These are phyloP conservation scores for Muscicapa striata DNA, from an alignment of 2,797 vertebrate genomes.

Conservation along the genomic window DNA sequence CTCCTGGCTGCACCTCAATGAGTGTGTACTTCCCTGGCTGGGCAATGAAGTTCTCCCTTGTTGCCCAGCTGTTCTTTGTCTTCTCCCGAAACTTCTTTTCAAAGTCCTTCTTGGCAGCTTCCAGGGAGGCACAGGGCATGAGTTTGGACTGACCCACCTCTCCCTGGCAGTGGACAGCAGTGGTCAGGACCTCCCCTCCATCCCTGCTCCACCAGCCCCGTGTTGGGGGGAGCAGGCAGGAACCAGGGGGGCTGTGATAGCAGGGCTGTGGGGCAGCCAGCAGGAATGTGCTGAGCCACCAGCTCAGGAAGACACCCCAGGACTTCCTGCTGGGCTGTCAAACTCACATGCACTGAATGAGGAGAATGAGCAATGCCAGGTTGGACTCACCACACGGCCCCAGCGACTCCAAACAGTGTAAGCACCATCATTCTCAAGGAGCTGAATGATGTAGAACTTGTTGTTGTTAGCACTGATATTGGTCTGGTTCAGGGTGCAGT, in stretches of 20 bases:
- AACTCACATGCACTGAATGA: no score
- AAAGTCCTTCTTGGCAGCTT: slow-evolving; percentile 85
- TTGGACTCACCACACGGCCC: slow-evolving; percentile 88
- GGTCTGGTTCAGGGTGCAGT: slow-evolving; percentile 93
- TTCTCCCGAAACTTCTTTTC: slow-evolving; percentile 95
- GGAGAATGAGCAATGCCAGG: accelerated
- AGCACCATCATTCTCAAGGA: slow-evolving; percentile 59
- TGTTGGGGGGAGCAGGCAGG: no score
- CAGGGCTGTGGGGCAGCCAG: no score
- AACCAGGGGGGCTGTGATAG: no score
- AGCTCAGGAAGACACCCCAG: no score
- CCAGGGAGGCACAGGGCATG: slow-evolving; percentile 2
- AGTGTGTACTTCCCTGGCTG: slow-evolving; percentile 88
- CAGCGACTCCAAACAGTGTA: slow-evolving; percentile 87
- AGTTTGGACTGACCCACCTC: no score
- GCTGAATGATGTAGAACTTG: slow-evolving; percentile 92
- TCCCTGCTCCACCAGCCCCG: no score
- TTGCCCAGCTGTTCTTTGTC: slow-evolving; percentile 90
- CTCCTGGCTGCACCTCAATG: slow-evolving; percentile 87
- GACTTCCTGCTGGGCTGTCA: no score
- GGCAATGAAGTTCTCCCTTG: slow-evolving; percentile 80
- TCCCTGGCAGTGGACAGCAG: no score
- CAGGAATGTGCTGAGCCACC: no score
- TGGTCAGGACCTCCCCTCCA: no score
- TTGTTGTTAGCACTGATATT: slow-evolving; percentile 90